phyloP scores from a whole-genome alignment of 2,113 vertebrate species.

The Strix aluco region DNA sequence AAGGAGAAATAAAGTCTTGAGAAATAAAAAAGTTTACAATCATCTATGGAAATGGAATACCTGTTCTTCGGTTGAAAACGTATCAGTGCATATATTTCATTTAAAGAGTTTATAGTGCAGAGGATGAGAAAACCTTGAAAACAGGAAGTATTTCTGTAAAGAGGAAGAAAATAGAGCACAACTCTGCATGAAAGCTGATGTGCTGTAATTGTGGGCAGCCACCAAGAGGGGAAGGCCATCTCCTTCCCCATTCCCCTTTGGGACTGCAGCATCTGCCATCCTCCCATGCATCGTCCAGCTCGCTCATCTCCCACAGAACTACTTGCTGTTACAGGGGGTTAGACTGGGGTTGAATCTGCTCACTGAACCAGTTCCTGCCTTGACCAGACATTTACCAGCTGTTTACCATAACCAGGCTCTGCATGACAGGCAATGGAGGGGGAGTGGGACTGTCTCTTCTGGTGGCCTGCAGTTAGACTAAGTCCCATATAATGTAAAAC shows the following conservation, averaged over 20 bases:
- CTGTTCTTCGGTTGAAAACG: neutral
- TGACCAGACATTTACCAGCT: neutral
- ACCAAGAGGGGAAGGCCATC: neutral
- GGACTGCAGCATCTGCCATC: neutral
- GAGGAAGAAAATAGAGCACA: neutral
- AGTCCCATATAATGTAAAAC: neutral
- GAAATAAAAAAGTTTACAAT: neutral
- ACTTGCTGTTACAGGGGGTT: neutral
- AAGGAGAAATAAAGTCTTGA: neutral
- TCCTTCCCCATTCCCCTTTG: neutral
- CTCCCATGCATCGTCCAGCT: neutral
- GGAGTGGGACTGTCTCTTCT: neutral
- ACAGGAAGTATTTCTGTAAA: neutral
- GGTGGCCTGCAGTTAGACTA: neutral
- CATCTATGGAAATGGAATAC: neutral
- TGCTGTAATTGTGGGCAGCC: neutral
- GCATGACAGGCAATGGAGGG: accelerated
- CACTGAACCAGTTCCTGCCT: neutral
- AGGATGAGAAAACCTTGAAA: neutral
- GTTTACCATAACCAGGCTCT: neutral
- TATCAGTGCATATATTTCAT: neutral
- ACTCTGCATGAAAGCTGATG: neutral
- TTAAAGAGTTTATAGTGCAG: neutral
- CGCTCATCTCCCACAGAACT: neutral
- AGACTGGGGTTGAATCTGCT: neutral